These are phyloP conservation scores for Hippocampus abdominalis DNA, from an alignment of 2,113 vertebrate species.

Conservation along the genomic window DNA sequence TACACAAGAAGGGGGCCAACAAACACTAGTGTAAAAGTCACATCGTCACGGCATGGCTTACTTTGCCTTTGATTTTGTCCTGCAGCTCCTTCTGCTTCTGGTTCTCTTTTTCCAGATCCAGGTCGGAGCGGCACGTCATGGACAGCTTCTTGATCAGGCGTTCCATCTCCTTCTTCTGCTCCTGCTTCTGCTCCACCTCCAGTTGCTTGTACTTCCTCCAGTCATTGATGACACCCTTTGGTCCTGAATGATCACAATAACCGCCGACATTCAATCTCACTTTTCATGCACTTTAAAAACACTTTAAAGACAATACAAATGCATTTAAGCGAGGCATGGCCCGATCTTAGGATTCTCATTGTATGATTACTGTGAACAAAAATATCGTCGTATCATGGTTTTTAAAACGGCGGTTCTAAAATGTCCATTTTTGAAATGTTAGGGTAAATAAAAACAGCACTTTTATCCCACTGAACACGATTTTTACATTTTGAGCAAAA, in stretches of 20 bases:
- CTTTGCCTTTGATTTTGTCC: slow-evolving; percentile 90
- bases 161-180: slow-evolving; percentile 93
- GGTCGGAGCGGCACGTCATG: slow-evolving; percentile 87
- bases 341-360: no score
- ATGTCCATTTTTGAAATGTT: no score
- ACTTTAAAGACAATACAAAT: neutral
- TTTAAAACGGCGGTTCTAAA: no score
- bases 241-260: slow-evolving; percentile 70
- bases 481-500: no score
- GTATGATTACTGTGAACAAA: no score
- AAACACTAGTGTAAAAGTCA: neutral
- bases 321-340: neutral
- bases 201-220: slow-evolving; percentile 96
- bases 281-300: neutral
- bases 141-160: slow-evolving; percentile 89
- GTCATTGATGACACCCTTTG: slow-evolving; percentile 97
- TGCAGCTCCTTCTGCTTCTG: slow-evolving; percentile 84
- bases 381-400: no score
- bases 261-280: neutral
- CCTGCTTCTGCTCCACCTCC: slow-evolving; percentile 89
- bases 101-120: slow-evolving; percentile 85
- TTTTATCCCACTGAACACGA: no score
- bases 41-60: slow-evolving; percentile 45
- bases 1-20: neutral
- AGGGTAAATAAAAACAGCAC: no score